Conservation (phyloP, 2,888 invertebrate genomes). For the Plusia festucae region DNA sequence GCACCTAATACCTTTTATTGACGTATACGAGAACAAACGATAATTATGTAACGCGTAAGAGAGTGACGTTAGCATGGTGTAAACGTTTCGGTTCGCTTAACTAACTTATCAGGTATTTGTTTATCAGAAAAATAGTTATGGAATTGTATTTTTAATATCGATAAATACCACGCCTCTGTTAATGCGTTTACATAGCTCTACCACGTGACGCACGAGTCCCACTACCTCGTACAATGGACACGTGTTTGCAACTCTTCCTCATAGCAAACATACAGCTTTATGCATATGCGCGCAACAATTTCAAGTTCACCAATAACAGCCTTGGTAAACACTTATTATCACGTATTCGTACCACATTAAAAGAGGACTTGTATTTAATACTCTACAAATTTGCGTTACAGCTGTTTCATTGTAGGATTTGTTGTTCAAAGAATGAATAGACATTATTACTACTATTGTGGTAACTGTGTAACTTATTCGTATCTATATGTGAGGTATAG, state of each 20-base stretch:
- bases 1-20: conserved; percentile 34
- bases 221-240: conserved; percentile 64
- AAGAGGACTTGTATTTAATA: conserved; percentile 60
- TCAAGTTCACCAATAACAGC: conserved; percentile 84
- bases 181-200: conserved; percentile 36
- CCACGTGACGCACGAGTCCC: conserved; percentile 70
- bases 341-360: conserved; percentile 65
- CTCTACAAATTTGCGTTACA: conserved; percentile 19
- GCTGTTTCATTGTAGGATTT: conserved; percentile 30
- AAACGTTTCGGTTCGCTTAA: conserved; percentile 36
- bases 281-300: conserved; percentile 73
- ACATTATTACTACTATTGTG: neutral
- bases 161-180: conserved; percentile 49
- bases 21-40: conserved; percentile 33
- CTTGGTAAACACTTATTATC: conserved; percentile 75
- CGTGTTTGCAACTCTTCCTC: conserved; percentile 72
- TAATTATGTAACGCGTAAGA: conserved; percentile 42
- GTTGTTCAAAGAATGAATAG: conserved; percentile 20
- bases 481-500: neutral
- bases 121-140: conserved; percentile 37
- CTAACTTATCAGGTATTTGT: conserved; percentile 48
- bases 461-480: neutral
- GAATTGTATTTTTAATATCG: conserved; percentile 50
- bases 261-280: too few relatives aligned
- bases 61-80: conserved; percentile 24